phyloP scores from a whole-genome alignment of 2,888 invertebrate genomes.

The Onthophagus sagittarius region DNA sequence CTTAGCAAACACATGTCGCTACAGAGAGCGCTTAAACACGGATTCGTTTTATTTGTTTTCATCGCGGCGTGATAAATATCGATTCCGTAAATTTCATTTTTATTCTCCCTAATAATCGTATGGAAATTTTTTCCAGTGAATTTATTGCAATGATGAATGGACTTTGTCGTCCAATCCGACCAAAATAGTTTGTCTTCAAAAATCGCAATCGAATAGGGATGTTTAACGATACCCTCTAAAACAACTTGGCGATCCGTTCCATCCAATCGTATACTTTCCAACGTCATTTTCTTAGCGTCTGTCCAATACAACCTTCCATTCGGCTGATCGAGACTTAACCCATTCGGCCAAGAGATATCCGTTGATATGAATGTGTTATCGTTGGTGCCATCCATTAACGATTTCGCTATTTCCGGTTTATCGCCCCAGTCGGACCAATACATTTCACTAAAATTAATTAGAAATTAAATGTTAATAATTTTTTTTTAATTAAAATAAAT shows the following conservation, averaged over 20 bases:
- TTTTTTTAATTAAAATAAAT: conserved; percentile 26
- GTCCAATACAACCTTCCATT: conserved; percentile 83
- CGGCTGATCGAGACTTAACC: conserved; percentile 77
- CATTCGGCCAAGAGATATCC: conserved; percentile 77
- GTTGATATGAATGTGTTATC: conserved; percentile 58
- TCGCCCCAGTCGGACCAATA: conserved; percentile 91
- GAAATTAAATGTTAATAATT: neutral
- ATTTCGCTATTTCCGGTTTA: conserved; percentile 67
- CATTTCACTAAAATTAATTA: conserved; percentile 59
- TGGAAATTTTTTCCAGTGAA: conserved; percentile 64
- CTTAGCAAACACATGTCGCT: conserved; percentile 74
- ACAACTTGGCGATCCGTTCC: conserved; percentile 62
- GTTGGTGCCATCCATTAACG: conserved; percentile 81
- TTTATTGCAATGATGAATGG: conserved; percentile 74
- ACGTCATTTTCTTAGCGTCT: conserved; percentile 66
- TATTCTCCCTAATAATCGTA: conserved; percentile 53
- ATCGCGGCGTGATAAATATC: conserved; percentile 72
- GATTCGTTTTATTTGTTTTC: conserved; percentile 55
- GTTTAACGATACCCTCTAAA: conserved; percentile 61
- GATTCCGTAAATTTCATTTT: conserved; percentile 58
- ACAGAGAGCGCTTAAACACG: conserved; percentile 63
- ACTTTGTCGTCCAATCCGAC: conserved; percentile 81
- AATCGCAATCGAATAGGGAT: conserved; percentile 80
- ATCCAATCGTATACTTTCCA: conserved; percentile 63
- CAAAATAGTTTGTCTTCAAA: conserved; percentile 87